phyloP scores from a whole-genome alignment of 2,113 vertebrate species.

The Stercorarius parasiticus region DNA sequence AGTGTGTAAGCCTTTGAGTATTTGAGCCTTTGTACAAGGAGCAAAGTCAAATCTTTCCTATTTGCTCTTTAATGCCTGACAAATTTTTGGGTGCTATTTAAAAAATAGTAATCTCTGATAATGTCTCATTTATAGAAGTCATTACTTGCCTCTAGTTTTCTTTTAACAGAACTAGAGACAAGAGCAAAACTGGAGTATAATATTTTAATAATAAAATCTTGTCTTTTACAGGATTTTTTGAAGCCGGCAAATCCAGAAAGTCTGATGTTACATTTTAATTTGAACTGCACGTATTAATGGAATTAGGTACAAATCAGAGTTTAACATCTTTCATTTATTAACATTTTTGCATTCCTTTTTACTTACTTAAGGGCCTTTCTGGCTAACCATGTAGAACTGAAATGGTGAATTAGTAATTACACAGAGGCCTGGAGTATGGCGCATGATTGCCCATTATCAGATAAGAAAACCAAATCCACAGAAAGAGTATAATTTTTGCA shows the following conservation, averaged over 20 bases:
- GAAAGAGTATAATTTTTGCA: not conserved
- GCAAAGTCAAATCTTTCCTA: not conserved
- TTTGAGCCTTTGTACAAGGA: not conserved
- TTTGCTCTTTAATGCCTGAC: not conserved
- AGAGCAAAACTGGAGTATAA: not conserved
- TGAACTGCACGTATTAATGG: not conserved
- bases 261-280: constrained; percentile 4
- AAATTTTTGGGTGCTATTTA: not conserved
- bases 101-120: not conserved
- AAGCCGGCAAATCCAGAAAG: not conserved
- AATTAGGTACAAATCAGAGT: constrained; percentile 52
- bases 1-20: not conserved
- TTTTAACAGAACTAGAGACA: constrained; percentile 1
- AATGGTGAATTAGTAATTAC: constrained; percentile 24
- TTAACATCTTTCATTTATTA: constrained; percentile 48
- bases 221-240: not conserved
- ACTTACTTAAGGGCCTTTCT: constrained; percentile 34
- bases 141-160: constrained; percentile 3
- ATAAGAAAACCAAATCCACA: constrained; percentile 16
- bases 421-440: not conserved
- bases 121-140: not conserved
- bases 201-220: not conserved
- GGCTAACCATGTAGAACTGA: not conserved
- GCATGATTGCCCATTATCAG: constrained; percentile 18
- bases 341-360: constrained; percentile 51